These are phyloP conservation scores for Odocoileus virginianus DNA, from an alignment of 2,113 vertebrate genomes.

Conservation along the genomic window DNA sequence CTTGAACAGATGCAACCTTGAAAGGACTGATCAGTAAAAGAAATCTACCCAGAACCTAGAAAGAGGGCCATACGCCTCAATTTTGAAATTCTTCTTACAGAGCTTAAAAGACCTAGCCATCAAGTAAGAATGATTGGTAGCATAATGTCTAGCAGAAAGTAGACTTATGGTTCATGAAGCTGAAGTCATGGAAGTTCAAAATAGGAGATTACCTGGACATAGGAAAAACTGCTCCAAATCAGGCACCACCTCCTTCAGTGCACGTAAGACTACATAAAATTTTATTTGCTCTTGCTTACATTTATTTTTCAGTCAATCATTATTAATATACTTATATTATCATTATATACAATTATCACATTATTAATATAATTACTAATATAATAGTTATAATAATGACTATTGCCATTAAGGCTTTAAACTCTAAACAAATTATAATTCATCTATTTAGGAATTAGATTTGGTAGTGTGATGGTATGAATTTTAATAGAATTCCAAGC, in stretches of 20 bases:
- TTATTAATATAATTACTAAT: neutral
- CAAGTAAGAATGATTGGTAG: slow-evolving; percentile 90
- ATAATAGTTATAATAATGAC: neutral
- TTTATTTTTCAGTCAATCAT: slow-evolving; percentile 60
- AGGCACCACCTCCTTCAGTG: slow-evolving; percentile 81
- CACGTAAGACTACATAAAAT: slow-evolving; percentile 87
- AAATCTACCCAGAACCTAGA: slow-evolving; percentile 90
- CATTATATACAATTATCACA: neutral
- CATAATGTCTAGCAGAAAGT: slow-evolving; percentile 86
- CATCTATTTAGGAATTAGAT: neutral
- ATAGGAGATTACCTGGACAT: slow-evolving; percentile 89
- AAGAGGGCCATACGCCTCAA: slow-evolving; percentile 92
- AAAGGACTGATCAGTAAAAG: slow-evolving; percentile 92
- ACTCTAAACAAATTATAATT: slow-evolving; percentile 19
- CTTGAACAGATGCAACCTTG: slow-evolving; percentile 90
- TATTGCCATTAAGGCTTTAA: slow-evolving; percentile 28
- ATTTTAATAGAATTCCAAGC: slow-evolving; percentile 21
- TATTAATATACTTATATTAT: neutral
- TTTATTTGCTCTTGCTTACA: neutral
- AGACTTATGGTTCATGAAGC: slow-evolving; percentile 86
- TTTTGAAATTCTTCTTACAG: slow-evolving; percentile 89
- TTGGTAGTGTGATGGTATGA: neutral
- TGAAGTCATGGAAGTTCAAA: slow-evolving; percentile 90
- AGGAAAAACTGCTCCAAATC: slow-evolving; percentile 87
- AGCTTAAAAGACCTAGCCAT: slow-evolving; percentile 87